phyloP scores from a whole-genome alignment of 2,888 invertebrate genomes.

The Microctonus hyperodae region DNA sequence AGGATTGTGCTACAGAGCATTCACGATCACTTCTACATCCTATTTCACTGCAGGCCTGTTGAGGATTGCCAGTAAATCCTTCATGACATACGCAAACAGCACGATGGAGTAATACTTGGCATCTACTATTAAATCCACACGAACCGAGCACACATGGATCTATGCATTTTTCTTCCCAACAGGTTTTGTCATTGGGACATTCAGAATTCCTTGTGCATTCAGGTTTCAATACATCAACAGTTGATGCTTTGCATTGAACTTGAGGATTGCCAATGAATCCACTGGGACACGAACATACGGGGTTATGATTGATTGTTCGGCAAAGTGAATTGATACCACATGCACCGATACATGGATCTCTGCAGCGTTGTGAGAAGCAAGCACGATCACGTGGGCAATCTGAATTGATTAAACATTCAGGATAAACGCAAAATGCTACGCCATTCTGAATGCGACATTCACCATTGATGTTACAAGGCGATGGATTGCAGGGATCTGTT shows the following conservation, averaged over 20 bases:
- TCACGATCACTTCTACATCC: conserved; percentile 87
- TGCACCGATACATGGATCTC: conserved; percentile 82
- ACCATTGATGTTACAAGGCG: conserved; percentile 84
- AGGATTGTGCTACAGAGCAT: conserved; percentile 82
- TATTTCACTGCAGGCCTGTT: conserved; percentile 78
- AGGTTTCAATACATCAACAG: conserved; percentile 66
- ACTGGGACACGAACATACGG: conserved; percentile 82
- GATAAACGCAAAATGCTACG: conserved; percentile 79
- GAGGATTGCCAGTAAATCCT: conserved; percentile 85
- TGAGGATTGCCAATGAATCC: conserved; percentile 82
- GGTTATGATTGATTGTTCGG: conserved; percentile 79
- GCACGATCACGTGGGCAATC: conserved; percentile 84
- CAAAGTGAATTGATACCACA: conserved; percentile 87
- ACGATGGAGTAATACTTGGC: conserved; percentile 79
- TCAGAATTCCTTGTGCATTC: conserved; percentile 81
- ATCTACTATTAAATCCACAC: conserved; percentile 82
- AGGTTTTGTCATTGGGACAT: conserved; percentile 84
- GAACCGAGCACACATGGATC: conserved; percentile 77
- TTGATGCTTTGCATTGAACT: conserved; percentile 71
- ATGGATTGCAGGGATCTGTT: conserved; percentile 81
- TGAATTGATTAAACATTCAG: conserved; percentile 88
- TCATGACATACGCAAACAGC: conserved; percentile 83
- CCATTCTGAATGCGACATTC: conserved; percentile 77
- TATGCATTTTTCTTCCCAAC: conserved; percentile 76
- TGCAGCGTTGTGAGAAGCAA: conserved; percentile 83